Evolutionary conservation across 2,888 invertebrate species (phyloP), one percentile per base, ranked within the genome.

Genomic region (Neuroscelio doddi): DNA sequence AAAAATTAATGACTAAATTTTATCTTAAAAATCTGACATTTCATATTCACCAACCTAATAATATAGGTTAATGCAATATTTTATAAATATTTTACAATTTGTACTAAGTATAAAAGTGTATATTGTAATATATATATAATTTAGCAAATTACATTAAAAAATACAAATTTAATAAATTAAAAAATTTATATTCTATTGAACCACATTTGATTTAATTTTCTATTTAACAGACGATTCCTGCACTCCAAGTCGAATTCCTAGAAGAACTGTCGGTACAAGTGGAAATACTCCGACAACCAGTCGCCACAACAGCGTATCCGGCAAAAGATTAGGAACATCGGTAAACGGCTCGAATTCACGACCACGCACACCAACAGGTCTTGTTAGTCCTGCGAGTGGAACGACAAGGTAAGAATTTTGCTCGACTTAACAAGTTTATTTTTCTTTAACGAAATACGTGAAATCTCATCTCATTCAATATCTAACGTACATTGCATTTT

Each of bases 191-290:
- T 9, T 14, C 8, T 16, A 16, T 36, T 12, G 9, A 14, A n/a
- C n/a, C 8, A 46, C 14, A 12, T 12, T 26, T 36, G 26, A 36
- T 15, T 24, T 34, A 46, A 9, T 38, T 29, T 42, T 44, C 34
- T 38, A 14, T 41, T 57, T 70, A 70, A 3, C 68, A 92, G 93
- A 93, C 83, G 93, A 93, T 77, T 76, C 79, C 1, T 90, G 89
- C 41, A 93, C 93, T 38, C 93, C 92, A 65, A 92, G 94, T 70
- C 91, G 94, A 80, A 94, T 94, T 83, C 95, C 95, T 87, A 88
- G 92, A 62, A 90, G 92, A 83, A 86, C 88, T 9, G 85, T 86
- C 3, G 87, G 89, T 34, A 84, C 85, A 44, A 88, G 90, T 17
- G 90, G 91, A 58, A 84, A 86, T 8, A 87, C 89, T 81, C 90